phyloP scores from a whole-genome alignment of 2,113 vertebrate species.

The Festucalex cinctus region DNA sequence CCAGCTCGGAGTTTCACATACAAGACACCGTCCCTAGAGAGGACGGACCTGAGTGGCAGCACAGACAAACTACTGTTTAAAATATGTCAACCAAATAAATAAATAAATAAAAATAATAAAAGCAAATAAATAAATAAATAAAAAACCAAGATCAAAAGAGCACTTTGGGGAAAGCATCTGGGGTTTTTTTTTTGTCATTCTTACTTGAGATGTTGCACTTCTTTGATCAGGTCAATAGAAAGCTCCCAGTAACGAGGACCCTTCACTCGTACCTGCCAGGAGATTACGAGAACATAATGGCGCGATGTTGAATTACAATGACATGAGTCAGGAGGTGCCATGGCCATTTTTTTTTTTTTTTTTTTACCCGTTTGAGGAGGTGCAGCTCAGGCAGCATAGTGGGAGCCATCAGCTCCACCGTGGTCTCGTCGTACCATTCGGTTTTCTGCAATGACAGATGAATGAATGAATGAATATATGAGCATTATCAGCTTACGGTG shows the following conservation, averaged over 20 bases:
- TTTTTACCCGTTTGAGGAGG: constrained; percentile 86
- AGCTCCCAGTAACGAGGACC: constrained; percentile 98
- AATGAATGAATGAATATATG: background rate
- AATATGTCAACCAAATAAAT: background rate
- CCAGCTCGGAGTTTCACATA: constrained; percentile 94
- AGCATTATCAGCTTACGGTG: background rate
- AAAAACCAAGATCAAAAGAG: background rate
- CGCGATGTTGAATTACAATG: background rate
- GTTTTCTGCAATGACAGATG: constrained; percentile 75
- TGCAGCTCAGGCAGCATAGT: constrained; percentile 93
- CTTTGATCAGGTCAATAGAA: constrained; percentile 88
- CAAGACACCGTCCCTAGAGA: constrained; percentile 86
- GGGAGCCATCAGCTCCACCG: constrained; percentile 93
- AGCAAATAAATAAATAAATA: too few relatives aligned
- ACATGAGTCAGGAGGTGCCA: background rate
- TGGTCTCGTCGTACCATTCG: constrained; percentile 91
- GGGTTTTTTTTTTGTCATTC: constrained; percentile 43
- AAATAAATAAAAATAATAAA: too few relatives aligned
- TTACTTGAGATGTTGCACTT: constrained; percentile 87
- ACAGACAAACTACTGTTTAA: background rate
- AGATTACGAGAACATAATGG: background rate
- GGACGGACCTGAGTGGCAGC: constrained; percentile 81
- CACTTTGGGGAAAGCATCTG: background rate
- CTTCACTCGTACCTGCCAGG: constrained; percentile 88
- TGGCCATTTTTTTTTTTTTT: constrained; percentile 25